phyloP scores from a whole-genome alignment of 1,140 invertebrate species.

The Leptopilina clavipes region DNA sequence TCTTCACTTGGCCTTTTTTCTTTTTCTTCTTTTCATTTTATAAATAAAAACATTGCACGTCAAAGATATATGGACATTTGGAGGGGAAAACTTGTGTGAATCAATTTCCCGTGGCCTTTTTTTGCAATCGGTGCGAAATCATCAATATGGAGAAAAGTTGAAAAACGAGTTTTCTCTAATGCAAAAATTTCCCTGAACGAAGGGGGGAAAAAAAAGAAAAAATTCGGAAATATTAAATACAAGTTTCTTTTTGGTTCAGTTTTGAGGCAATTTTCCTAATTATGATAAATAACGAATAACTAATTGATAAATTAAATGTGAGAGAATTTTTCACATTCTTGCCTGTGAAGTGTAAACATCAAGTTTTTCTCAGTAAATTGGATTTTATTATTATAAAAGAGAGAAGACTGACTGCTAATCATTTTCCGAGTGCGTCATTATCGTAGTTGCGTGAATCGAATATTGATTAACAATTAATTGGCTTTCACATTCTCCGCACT shows the following conservation, averaged over 20 bases:
- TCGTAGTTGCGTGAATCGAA: not conserved
- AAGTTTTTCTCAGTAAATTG: conserved; percentile 1
- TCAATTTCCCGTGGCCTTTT: too few relatives aligned
- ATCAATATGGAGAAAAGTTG: too few relatives aligned
- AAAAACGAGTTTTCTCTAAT: too few relatives aligned
- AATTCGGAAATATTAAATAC: not conserved
- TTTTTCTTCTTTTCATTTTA: too few relatives aligned
- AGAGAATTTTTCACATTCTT: not conserved
- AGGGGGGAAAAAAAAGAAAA: too few relatives aligned
- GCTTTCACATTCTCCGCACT: conserved; percentile 2
- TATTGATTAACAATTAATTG: conserved; percentile 33
- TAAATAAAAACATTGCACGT: too few relatives aligned
- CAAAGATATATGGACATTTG: too few relatives aligned
- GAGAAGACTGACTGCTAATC: not conserved
- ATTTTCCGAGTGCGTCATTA: conserved; percentile 10
- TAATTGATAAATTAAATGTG: not conserved
- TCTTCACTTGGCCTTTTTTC: too few relatives aligned
- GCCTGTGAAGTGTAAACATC: not conserved
- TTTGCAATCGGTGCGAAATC: too few relatives aligned
- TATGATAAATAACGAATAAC: not conserved
- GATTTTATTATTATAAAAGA: not conserved
- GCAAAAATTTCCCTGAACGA: too few relatives aligned
- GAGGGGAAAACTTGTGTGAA: too few relatives aligned
- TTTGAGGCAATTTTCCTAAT: not conserved
- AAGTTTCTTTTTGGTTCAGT: too few relatives aligned